Percentiles rank a stretch among this genome's conserved stretches.
Evolutionary conservation across 2,888 invertebrate species (phyloP).

Genomic region (Amblyjoppa fuscipennis): DNA sequence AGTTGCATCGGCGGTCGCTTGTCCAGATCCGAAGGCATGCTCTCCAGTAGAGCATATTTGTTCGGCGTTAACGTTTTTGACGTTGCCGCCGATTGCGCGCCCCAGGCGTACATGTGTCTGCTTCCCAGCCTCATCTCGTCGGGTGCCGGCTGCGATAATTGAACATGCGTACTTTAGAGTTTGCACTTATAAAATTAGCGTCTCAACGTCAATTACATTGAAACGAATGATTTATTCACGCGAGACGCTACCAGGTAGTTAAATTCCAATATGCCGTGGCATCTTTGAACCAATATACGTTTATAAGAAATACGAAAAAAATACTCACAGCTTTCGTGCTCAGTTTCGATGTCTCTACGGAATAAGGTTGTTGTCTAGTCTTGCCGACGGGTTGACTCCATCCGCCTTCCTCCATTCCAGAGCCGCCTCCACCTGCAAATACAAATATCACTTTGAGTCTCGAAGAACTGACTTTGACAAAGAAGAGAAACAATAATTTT

Average conservation of each 20-base stretch:
- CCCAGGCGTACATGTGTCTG: slow-evolving; percentile 81
- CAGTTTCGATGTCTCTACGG: slow-evolving; percentile 86
- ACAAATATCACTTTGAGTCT: neutral
- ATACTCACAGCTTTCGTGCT: slow-evolving; percentile 85
- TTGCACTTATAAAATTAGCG: too few relatives aligned
- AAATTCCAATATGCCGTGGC: too few relatives aligned
- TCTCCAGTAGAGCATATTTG: slow-evolving; percentile 86
- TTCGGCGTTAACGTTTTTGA: slow-evolving; percentile 82
- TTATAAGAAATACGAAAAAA: slow-evolving; percentile 1
- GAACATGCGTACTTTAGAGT: neutral
- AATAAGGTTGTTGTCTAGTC: slow-evolving; percentile 79
- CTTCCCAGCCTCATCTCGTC: slow-evolving; percentile 86
- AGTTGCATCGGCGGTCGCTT: slow-evolving; percentile 78
- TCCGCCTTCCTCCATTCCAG: slow-evolving; percentile 78
- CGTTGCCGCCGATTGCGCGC: slow-evolving; percentile 65
- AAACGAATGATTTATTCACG: neutral
- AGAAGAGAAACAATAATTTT: neutral
- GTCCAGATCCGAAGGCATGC: slow-evolving; percentile 81
- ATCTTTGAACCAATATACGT: too few relatives aligned
- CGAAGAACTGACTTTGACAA: slow-evolving; percentile 10
- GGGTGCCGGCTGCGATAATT: slow-evolving; percentile 81
- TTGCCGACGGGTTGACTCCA: slow-evolving; percentile 79
- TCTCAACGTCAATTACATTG: too few relatives aligned
- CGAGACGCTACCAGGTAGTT: too few relatives aligned
- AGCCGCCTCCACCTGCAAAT: slow-evolving; percentile 76